These are phyloP conservation scores for Callocephalon fimbriatum DNA, from an alignment of 2,113 vertebrate genomes.

Conservation along the genomic window DNA sequence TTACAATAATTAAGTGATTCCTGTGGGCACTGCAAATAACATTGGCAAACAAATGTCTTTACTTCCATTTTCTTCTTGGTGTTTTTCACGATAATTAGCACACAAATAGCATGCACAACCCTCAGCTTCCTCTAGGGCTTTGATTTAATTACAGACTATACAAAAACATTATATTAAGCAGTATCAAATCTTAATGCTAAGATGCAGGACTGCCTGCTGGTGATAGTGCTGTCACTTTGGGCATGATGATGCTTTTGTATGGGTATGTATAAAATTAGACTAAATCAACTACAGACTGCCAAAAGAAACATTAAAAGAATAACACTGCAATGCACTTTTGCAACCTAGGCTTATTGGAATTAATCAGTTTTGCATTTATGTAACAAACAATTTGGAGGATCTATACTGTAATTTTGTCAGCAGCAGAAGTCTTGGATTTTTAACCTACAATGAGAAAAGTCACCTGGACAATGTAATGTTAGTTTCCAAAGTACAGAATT, in stretches of 20 bases:
- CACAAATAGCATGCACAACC: not conserved
- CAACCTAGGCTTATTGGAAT: not conserved
- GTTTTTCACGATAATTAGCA: not conserved
- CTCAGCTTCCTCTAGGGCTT: not conserved
- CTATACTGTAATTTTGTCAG: constrained; percentile 34
- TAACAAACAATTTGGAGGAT: constrained; percentile 10
- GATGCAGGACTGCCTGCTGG: not conserved
- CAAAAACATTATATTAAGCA: not conserved
- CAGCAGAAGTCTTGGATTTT: constrained; percentile 16
- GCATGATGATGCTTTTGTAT: not conserved
- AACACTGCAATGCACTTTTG: not conserved
- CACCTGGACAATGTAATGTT: not conserved
- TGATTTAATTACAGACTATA: not conserved
- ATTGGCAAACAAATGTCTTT: not conserved
- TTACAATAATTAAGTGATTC: not conserved
- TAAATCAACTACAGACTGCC: not conserved
- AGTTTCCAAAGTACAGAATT: not conserved
- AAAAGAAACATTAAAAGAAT: not conserved
- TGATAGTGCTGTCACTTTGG: not conserved
- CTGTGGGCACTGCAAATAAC: not conserved
- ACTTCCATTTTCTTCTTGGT: not conserved
- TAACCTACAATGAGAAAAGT: not conserved
- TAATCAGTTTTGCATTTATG: not conserved
- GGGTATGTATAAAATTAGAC: not conserved
- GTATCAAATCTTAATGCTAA: not conserved